phyloP scores from a whole-genome alignment of 2,888 invertebrate species.

The Beris morrisii region DNA sequence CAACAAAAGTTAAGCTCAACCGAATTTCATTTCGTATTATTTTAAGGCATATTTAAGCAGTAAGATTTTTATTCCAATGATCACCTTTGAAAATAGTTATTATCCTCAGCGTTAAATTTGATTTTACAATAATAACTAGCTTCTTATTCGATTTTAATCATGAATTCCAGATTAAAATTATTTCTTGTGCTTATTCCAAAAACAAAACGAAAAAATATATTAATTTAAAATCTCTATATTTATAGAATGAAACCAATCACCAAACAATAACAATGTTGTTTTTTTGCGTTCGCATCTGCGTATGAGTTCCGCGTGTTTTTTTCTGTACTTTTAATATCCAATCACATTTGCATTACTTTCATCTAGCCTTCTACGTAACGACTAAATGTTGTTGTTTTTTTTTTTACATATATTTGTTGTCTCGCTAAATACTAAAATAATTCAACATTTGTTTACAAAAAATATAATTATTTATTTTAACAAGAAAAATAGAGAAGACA shows the following conservation, averaged over 20 bases:
- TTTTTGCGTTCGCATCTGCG: conserved; percentile 4
- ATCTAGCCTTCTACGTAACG: conserved; percentile 19
- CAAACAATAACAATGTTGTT: conserved; percentile 28
- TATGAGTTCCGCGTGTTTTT: conserved; percentile 11
- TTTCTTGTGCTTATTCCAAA: background rate
- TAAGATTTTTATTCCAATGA: conserved; percentile 9
- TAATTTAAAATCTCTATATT: conserved; percentile 13
- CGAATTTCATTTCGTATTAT: conserved; percentile 21
- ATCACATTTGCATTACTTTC: conserved; percentile 24
- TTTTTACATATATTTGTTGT: conserved; percentile 16
- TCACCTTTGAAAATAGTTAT: background rate
- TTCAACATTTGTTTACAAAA: conserved; percentile 23
- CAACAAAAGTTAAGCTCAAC: conserved; percentile 31
- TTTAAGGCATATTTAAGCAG: conserved; percentile 34
- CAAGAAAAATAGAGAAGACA: conserved; percentile 22
- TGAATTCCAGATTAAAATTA: background rate
- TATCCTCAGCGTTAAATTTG: background rate
- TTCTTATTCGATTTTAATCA: background rate
- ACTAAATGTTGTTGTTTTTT: conserved; percentile 4
- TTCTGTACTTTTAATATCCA: conserved; percentile 14
- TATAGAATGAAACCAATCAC: conserved; percentile 27
- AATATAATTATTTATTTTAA: conserved; percentile 15
- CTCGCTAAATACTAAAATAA: conserved; percentile 19
- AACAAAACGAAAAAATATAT: conserved; percentile 7
- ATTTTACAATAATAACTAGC: background rate